Evolutionary conservation across 2,888 invertebrate species (phyloP), one percentile per base, ranked within the genome.

Genomic region (Ophraella communa): DNA sequence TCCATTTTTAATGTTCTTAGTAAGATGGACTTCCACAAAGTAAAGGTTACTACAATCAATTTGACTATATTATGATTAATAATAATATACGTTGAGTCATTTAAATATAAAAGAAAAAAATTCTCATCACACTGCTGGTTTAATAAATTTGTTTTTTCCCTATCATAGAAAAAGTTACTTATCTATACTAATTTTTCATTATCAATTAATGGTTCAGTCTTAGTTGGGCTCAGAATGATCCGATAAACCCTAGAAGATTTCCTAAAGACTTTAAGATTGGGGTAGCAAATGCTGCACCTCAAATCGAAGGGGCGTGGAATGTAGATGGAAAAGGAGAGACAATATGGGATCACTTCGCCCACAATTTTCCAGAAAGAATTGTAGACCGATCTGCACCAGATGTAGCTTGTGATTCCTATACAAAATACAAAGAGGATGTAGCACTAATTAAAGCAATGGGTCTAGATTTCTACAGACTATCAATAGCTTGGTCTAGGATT

Each of bases 361-460:
- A 66, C 42, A 55, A 10, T 1, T 17, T 56, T 18, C 65, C 69
- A 3, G 56, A 68, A 7, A 62, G 21, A 52, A 53, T 68, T 4
- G 20, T 20, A 17, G 68, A 66, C 35, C 24, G 55, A 21, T 64
- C 68, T 11, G 89, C 86, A 57, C 90, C 86, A 0, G 89, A 91
- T 73, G 80, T 88, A 0, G 87, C 90, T 0, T 87, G 87, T 59
- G 88, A 91, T 77, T 89, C 89, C 18, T 91, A 90, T 78, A 86
- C 89, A 78, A 84, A 82, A 71, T 87, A 86, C 77, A 83, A 84
- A 72, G 85, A 87, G 39, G 91, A 92, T 71, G 85, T 90, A 0
- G 74, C 80, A 23, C 76, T 89, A 51, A 74, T 91, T 57, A 84
- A 83, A 61, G 76, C 84, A 17, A 79, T 90, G 1, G 88, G 88